Conservation (phyloP, 2,888 invertebrate genomes). For the Calliopum simillimum region DNA sequence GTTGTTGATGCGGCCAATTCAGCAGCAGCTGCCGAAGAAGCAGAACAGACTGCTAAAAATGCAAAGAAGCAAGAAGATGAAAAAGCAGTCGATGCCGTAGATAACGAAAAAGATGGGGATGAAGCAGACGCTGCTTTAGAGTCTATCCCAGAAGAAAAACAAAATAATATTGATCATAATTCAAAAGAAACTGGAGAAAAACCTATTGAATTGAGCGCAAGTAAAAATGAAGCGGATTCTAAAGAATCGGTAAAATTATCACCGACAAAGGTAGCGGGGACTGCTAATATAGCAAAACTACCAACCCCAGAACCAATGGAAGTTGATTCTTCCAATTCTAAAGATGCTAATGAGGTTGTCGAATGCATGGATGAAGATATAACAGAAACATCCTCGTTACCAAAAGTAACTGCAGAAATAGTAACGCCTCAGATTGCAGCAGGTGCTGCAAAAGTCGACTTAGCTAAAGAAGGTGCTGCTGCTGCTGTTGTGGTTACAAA, state of each 20-base stretch:
- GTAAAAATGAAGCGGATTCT: conserved; percentile 3
- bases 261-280: conserved; percentile 14
- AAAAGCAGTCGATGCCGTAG: conserved; percentile 21
- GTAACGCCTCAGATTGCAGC: conserved; percentile 13
- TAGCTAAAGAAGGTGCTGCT: conserved; percentile 38
- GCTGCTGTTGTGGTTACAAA: conserved; percentile 34
- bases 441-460: conserved; percentile 3
- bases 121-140: conserved; percentile 46
- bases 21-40: conserved; percentile 37
- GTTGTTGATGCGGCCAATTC: conserved; percentile 39
- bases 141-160: conserved; percentile 43
- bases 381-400: conserved; percentile 17
- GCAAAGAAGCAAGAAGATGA: conserved; percentile 35
- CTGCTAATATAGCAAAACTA: conserved; percentile 44
- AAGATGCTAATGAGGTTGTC: conserved; percentile 40
- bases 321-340: conserved; percentile 56
- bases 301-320: conserved; percentile 63
- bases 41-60: conserved; percentile 16
- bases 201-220: conserved; percentile 15
- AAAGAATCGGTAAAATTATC: conserved; percentile 36
- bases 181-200: conserved; percentile 30
- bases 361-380: conserved; percentile 7
- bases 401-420: conserved; percentile 41
- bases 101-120: conserved; percentile 39
- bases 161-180: conserved; percentile 50